A percentile compares a stretch with the other conserved stretches of the same genome.
These are phyloP conservation scores for Carlito syrichta DNA, from an alignment of 2,113 vertebrate genomes.

Conservation along the genomic window DNA sequence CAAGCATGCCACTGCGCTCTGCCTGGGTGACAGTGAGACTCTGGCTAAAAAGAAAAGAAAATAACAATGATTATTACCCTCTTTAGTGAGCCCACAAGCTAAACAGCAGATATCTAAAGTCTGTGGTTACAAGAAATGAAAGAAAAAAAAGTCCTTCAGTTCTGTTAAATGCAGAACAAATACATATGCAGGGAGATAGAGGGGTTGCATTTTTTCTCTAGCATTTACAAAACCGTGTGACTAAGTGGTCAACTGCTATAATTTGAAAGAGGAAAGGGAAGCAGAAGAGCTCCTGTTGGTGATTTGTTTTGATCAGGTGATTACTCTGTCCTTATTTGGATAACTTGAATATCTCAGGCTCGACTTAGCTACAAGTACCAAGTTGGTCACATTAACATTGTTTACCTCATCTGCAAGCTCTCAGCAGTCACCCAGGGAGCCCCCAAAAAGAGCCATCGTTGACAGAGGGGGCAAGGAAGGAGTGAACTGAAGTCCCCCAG, in stretches of 20 bases:
- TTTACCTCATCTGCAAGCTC: background rate
- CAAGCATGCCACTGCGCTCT: too few relatives aligned
- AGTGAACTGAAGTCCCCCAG: background rate
- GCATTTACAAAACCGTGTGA: background rate
- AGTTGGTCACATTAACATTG: background rate
- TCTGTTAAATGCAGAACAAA: background rate
- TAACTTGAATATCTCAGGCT: background rate
- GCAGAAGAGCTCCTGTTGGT: background rate
- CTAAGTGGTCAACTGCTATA: background rate
- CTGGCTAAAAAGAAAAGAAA: too few relatives aligned
- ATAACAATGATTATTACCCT: background rate
- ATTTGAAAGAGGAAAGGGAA: background rate
- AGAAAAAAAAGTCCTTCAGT: background rate
- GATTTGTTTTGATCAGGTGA: background rate
- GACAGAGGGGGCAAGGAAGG: background rate
- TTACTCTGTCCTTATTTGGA: background rate
- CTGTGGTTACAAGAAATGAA: background rate
- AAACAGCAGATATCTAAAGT: background rate
- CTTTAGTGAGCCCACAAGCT: background rate
- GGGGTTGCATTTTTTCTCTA: background rate
- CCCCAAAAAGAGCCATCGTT: background rate
- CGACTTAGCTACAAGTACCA: background rate
- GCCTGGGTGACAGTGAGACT: too few relatives aligned
- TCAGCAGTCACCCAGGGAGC: background rate
- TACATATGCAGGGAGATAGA: background rate